These are phyloP conservation scores for Eublepharis macularius DNA, from an alignment of 2,113 vertebrate genomes.

Conservation along the genomic window DNA sequence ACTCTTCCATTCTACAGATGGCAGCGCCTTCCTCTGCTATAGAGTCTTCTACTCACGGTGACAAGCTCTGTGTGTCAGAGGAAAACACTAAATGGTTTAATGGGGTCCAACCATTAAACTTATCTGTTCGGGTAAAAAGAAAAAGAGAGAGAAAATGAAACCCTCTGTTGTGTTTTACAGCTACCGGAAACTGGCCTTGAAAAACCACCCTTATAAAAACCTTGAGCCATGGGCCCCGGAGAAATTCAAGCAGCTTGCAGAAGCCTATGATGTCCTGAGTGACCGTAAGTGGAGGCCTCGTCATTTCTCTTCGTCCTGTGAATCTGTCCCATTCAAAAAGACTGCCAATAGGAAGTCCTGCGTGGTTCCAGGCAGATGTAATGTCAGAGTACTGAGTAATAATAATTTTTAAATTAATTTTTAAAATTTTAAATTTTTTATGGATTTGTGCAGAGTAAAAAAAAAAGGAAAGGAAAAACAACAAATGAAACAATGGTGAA, in stretches of 20 bases:
- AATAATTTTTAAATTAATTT: too few species aligned
- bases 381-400: neutral
- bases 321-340: neutral
- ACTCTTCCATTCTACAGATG: too few species aligned
- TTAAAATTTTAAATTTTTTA: too few species aligned
- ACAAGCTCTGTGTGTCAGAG: too few species aligned
- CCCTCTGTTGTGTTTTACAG: constrained; percentile 39
- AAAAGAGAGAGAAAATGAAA: constrained; percentile 58
- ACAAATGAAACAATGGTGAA: too few species aligned
- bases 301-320: accelerated
- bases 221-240: constrained; percentile 62
- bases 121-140: neutral
- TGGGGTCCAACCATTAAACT: too few species aligned
- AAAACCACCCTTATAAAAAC: constrained; percentile 82
- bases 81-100: too few species aligned
- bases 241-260: constrained; percentile 82
- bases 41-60: too few species aligned
- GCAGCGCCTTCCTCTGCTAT: too few species aligned
- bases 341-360: accelerated
- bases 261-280: constrained; percentile 93
- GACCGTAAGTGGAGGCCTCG: constrained; percentile 82
- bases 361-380: neutral
- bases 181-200: constrained; percentile 86
- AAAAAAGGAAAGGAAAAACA: too few species aligned
- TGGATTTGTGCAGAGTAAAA: too few species aligned